Base-by-base conservation (phyloP, 2,113 vertebrate genomes). In the Gobio gobio region DNA sequence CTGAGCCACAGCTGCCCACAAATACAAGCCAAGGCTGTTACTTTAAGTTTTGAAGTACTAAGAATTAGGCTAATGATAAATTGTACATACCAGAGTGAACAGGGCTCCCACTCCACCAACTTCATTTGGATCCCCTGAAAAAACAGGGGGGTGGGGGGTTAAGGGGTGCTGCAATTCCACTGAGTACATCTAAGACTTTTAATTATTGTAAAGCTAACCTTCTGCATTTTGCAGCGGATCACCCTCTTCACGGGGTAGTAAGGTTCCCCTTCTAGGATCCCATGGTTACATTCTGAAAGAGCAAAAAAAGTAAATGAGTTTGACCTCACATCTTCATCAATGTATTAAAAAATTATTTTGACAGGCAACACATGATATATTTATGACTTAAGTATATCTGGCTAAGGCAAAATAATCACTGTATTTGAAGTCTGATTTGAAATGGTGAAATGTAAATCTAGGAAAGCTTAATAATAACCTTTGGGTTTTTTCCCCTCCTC, bases 341-440 rank as follows among this genome's bases (percentile, higher is more conserved):
- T 70, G 2, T 9, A 70, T 33, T 70, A 70, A 70, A 40, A 70
- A 70, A 49, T 49, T 0, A 49, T 49, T 49, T 49, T 49, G 13
- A 70, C 66, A 70, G 66, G 66, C 33, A 70, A 40, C 33, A 40
- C 33, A 70, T 70, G 16, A 68, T 36, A 18, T 68, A 70, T 36
- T 18, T 70, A 70, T 70, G 33, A 36, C 66, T 40, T 70, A 68
- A 2, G 64, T 59, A 61, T 12, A 61, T 61, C 58, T 61, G 58
- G 58, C 58, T 61, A 61, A 61, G 58, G 7, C 33, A 36, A 70
- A 22, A 70, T 2, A 70, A 70, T 70, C 66, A 70, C 18, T 70
- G 18, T 70, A 70, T 70, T 70, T 70, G 18, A 43, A 70, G 33
- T 70, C 66, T 70, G 66, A 70, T 70, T 70, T 70, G 33, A 70